These are phyloP conservation scores for Cheirogaleus major DNA, from an alignment of 2,797 vertebrate genomes.

Conservation along the genomic window DNA sequence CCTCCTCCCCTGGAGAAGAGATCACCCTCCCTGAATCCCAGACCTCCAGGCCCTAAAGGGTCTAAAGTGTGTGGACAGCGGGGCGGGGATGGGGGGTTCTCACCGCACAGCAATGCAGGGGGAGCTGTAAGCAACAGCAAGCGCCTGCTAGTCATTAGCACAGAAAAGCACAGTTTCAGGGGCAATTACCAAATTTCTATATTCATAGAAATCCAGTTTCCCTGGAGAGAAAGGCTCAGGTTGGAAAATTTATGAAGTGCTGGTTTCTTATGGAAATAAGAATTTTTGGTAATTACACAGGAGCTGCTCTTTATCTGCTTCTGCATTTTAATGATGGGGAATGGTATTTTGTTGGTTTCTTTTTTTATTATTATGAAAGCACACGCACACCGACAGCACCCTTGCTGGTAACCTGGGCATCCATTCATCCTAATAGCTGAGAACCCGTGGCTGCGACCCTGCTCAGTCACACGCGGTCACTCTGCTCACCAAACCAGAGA, in stretches of 20 bases:
- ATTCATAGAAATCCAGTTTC: conserved; percentile 52
- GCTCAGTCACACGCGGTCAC: not conserved
- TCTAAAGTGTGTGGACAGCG: not conserved
- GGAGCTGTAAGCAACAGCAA: not conserved
- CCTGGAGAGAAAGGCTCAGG: conserved; percentile 45
- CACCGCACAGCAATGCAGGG: fast-evolving
- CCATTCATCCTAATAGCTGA: conserved; percentile 16
- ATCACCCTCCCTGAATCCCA: conserved; percentile 6
- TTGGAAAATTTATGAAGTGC: conserved; percentile 58
- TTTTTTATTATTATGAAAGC: not conserved
- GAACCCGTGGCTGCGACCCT: not conserved
- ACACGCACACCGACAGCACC: not conserved
- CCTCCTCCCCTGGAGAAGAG: not conserved
- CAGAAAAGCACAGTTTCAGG: not conserved
- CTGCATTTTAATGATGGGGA: conserved; percentile 64
- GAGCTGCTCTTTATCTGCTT: conserved; percentile 65
- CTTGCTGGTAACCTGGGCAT: not conserved
- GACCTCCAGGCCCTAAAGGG: not conserved
- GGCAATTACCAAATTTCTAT: conserved; percentile 41
- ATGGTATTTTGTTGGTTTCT: conserved; percentile 51
- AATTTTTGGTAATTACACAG: conserved; percentile 74
- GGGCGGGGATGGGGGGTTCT: not conserved
- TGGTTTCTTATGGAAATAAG: conserved; percentile 75
- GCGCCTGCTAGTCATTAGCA: conserved; percentile 21
- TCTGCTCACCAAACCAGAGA: conserved; percentile 46